Percentiles rank a stretch among this genome's conserved stretches.
These are phyloP conservation scores for Mus spretus DNA, from an alignment of 2,797 vertebrate genomes.

Conservation along the genomic window DNA sequence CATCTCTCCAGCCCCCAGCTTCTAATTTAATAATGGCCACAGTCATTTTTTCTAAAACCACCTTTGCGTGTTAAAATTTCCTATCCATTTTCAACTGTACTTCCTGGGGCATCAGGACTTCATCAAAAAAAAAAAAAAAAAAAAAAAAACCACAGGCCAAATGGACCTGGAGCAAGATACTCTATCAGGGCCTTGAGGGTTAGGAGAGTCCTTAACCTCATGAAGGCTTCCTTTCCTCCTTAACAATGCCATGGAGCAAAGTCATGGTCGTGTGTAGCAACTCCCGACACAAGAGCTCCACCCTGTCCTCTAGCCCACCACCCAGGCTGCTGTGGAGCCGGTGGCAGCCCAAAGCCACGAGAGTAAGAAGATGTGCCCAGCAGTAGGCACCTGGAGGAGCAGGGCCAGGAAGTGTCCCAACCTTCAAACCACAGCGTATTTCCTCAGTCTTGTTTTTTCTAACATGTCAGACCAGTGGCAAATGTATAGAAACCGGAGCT, in stretches of 20 bases:
- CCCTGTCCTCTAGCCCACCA: background rate
- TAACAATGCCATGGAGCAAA: background rate
- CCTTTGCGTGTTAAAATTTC: background rate
- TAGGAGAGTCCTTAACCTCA: background rate
- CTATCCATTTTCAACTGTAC: background rate
- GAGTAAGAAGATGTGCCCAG: background rate
- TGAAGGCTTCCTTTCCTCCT: background rate
- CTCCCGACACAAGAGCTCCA: background rate
- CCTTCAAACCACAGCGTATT: background rate
- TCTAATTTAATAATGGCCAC: background rate
- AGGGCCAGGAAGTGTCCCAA: background rate
- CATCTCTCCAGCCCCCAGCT: too few species aligned
- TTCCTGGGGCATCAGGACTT: background rate
- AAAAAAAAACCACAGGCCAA: background rate
- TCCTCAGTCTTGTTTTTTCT: background rate
- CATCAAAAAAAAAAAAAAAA: background rate
- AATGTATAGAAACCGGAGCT: constrained; percentile 2
- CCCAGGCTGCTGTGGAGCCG: background rate
- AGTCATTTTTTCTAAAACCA: constrained; percentile 24
- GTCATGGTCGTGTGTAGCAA: background rate
- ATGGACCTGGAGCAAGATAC: background rate
- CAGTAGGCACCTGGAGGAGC: background rate
- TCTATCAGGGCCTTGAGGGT: too few species aligned
- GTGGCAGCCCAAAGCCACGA: background rate
- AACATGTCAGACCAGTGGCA: background rate